Evolutionary conservation across 1,140 invertebrate genomes (phyloP).

Genomic region (Spodoptera frugiperda): DNA sequence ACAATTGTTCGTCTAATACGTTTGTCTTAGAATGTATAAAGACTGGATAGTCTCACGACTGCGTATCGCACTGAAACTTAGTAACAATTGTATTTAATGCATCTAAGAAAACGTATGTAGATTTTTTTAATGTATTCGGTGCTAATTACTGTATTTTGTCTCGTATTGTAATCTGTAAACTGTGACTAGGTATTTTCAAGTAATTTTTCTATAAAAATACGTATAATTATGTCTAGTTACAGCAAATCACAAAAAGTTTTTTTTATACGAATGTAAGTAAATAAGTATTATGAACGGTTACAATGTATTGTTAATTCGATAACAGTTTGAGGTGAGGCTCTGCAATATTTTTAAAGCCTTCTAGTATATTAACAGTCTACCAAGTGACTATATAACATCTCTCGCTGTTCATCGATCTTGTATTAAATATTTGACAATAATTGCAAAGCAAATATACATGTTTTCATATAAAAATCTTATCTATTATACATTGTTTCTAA

Average conservation of each 20-base stretch:
- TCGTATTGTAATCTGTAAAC: not conserved
- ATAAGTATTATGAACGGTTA: conserved; percentile 14
- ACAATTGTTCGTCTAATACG: conserved; percentile 57
- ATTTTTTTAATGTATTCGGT: conserved; percentile 14
- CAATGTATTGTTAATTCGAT: not conserved
- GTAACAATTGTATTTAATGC: not conserved
- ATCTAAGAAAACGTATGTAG: conserved; percentile 14
- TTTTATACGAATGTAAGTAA: conserved; percentile 2
- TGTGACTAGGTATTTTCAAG: not conserved
- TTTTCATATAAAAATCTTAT: conserved; percentile 4
- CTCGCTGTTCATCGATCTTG: not conserved
- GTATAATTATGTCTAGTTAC: not conserved
- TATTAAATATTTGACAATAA: not conserved
- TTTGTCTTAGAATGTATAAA: conserved; percentile 40
- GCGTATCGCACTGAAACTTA: not conserved
- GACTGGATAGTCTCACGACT: conserved; percentile 22
- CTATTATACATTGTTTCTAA: conserved; percentile 17
- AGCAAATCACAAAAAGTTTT: not conserved
- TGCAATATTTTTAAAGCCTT: conserved; percentile 4
- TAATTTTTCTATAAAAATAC: not conserved
- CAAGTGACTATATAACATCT: not conserved
- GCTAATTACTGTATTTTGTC: conserved; percentile 7
- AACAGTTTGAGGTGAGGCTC: not conserved
- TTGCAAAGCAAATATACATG: not conserved
- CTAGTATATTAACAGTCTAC: not conserved